Evolutionary conservation across 2,113 vertebrate species (phyloP).

Genomic region (Spermophilus dauricus): DNA sequence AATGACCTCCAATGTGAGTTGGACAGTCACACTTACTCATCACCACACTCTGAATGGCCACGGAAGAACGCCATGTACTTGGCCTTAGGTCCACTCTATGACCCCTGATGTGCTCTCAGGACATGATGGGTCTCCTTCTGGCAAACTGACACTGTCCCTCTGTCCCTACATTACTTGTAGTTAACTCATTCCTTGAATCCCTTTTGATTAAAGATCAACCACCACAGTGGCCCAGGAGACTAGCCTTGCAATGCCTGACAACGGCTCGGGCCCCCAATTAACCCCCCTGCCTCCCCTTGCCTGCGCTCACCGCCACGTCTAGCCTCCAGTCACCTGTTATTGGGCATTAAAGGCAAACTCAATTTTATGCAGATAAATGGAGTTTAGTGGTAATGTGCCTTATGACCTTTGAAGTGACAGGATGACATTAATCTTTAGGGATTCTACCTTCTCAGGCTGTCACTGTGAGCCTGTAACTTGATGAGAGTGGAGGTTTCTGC

Average conservation of each 20-base stretch:
- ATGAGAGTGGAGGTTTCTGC: conserved; percentile 82
- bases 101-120: background rate
- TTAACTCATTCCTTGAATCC: background rate
- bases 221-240: background rate
- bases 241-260: conserved; percentile 21
- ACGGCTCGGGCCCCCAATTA: conserved; percentile 63
- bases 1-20: background rate
- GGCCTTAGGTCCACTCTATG: background rate
- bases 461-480: conserved; percentile 81
- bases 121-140: background rate
- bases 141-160: background rate
- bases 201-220: conserved; percentile 52
- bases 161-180: background rate
- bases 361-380: conserved; percentile 87
- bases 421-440: conserved; percentile 88
- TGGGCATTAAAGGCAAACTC: conserved; percentile 85
- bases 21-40: background rate
- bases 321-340: conserved; percentile 67
- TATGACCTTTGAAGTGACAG: conserved; percentile 87
- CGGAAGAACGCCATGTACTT: background rate
- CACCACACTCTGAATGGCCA: background rate
- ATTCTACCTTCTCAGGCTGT: conserved; percentile 87
- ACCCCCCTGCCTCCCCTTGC: background rate
- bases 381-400: conserved; percentile 83
- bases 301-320: conserved; percentile 14